Evolutionary conservation across 2,797 vertebrate species (phyloP).

Genomic region (Chaunax sp.): DNA sequence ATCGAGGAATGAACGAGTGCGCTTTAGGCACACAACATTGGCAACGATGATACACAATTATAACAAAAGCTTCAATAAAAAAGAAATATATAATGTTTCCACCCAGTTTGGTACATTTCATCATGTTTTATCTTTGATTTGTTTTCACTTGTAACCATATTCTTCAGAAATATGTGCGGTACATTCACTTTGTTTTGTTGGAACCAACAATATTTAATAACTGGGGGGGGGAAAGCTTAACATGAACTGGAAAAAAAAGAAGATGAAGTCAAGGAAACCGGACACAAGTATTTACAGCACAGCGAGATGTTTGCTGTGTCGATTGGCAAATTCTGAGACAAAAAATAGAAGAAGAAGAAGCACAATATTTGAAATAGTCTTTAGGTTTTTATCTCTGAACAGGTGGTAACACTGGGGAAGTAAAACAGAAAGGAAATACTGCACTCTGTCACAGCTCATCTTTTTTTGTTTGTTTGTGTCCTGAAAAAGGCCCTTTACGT

Average conservation of each 20-base stretch:
- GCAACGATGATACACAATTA: conserved; percentile 40
- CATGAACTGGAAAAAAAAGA: conserved; percentile 4
- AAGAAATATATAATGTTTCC: conserved; percentile 9
- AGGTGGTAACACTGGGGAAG: conserved; percentile 61
- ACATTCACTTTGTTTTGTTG: conserved; percentile 71
- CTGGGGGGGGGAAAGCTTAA: conserved; percentile 6
- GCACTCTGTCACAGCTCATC: conserved; percentile 40
- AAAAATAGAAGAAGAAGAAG: conserved; percentile 2
- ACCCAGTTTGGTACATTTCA: conserved; percentile 4
- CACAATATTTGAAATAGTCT: background rate
- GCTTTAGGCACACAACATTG: conserved; percentile 65
- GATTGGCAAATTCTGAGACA: conserved; percentile 52
- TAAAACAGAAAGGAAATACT: conserved; percentile 62
- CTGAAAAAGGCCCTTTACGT: conserved; percentile 14
- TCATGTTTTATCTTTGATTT: conserved; percentile 7
- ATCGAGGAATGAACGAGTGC: conserved; percentile 30
- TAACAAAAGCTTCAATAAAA: conserved; percentile 35
- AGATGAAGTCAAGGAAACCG: background rate
- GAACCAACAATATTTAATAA: conserved; percentile 17
- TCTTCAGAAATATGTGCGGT: conserved; percentile 36
- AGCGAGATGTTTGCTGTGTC: conserved; percentile 32
- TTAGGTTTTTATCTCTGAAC: conserved; percentile 19
- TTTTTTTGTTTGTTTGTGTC: background rate
- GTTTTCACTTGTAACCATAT: conserved; percentile 8
- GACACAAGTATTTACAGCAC: conserved; percentile 59